Base-by-base conservation (phyloP, 2,797 vertebrate genomes). In the Micrastur ruficollis region DNA sequence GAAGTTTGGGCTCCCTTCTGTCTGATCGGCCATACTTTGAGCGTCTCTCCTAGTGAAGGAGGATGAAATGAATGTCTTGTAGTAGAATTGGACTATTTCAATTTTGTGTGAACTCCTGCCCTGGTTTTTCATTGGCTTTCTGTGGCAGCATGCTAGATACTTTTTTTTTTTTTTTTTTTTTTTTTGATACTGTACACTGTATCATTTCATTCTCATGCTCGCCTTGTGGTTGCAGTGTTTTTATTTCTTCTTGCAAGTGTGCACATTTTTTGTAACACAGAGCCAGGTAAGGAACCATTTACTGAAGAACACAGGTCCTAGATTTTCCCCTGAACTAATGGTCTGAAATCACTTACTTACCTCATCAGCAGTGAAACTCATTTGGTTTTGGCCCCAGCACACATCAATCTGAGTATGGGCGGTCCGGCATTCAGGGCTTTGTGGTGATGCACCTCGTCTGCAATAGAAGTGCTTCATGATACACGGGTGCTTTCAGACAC, bases 21-120 rank as follows among this genome's bases (percentile, higher is more conserved):
- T 38, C 56, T 12, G 21, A n/a, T 32, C 0, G 1, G 18, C 50
- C 0, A 0, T 25, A 3, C 52, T 44, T 42, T 6, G 56, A 52
- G 15, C 0, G 0, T 31, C 46, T 31, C 22, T 58, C 31, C 22
- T 55, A 2, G 9, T 3, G 26, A 23, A 74, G 31, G 26, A 82
- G 23, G 46, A 17, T 25, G 32, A 47, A 55, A 12, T 9, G 3
- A 44, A 14, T 1, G 2, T n/a, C 44, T 52, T 17, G 26, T 17
- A 16, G 29, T 21, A 38, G 21, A 68, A 32, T 20, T 5, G 4
- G 23, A 6, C 40, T 71, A 2, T 40, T 50, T n/a, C 1, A 1
- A 1, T 65, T 83, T 21, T 31, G 8, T 17, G 14, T 32, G 49
- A 53, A 9, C 65, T 65, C 27, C 21, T 44, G 50, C 65, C 44